phyloP scores from a whole-genome alignment of 2,797 vertebrate genomes.

The Halcyon chelicuti region DNA sequence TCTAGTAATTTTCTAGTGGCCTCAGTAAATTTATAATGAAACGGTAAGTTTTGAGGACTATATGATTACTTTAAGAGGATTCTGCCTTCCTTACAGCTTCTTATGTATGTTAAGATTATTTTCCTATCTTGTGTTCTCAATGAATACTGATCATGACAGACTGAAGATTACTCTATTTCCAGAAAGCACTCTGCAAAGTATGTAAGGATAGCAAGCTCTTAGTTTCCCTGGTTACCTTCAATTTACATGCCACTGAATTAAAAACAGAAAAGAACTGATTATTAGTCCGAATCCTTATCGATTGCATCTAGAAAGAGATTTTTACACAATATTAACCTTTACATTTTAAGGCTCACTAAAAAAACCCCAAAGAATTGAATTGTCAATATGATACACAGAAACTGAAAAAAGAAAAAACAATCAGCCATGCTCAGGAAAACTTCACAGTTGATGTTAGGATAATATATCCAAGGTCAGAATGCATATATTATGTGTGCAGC shows the following conservation, averaged over 20 bases:
- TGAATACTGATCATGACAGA: constrained; percentile 3
- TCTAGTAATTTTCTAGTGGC: background rate
- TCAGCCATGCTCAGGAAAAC: background rate
- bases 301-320: background rate
- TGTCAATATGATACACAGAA: background rate
- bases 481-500: fast-evolving
- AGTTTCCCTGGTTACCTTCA: constrained; percentile 66
- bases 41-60: background rate
- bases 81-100: background rate
- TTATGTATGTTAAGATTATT: background rate
- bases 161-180: constrained; percentile 43
- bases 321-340: background rate
- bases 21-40: background rate
- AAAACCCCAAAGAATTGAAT: background rate
- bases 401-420: background rate
- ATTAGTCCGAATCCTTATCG: background rate
- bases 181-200: constrained; percentile 22
- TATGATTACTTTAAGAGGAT: background rate
- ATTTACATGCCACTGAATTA: constrained; percentile 53
- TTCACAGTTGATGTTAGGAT: background rate
- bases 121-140: background rate
- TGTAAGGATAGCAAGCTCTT: background rate
- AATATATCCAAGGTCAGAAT: background rate
- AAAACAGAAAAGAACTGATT: background rate
- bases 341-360: background rate